Evolutionary conservation across 2,888 invertebrate species (phyloP), one percentile per base, ranked within the genome.

Genomic region (Entomobrya proxima): DNA sequence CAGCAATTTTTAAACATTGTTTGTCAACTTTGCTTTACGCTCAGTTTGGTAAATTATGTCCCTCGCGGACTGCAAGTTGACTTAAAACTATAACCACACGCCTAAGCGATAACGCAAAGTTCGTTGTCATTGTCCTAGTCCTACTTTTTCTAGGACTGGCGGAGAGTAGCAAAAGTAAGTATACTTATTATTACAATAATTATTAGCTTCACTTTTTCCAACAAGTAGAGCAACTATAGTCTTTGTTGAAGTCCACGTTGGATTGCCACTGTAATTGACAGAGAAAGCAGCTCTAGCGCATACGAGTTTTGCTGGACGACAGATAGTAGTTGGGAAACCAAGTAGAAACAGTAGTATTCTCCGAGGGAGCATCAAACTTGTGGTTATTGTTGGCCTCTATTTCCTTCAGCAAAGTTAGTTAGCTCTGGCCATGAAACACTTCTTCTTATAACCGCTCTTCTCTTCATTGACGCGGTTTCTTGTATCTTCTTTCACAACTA

Each of bases 351-450:
- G 27, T 40, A 72, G 58, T 55, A 81, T 74, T 75, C 82, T 82
- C 82, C 24, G 18, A 75, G 82, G 82, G 75, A 82, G 82, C 82
- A 82, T 75, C 82, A 82, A 82, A 64, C 82, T 82, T 82, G 64
- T 50, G 75, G 75, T 82, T 82, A 82, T 82, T 75, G 75, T 52
- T 61, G 50, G 74, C n/a, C 27, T 79, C 47, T 55, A 52, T 78
- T 58, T 72, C 67, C 50, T 50, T 79, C 35, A 21, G n/a, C 69
- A 69, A 67, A 79, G 69, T 80, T 69, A n/a, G n/a, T n/a, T n/a
- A n/a, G n/a, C n/a, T n/a, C n/a, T n/a, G n/a, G n/a, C n/a, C n/a
- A n/a, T n/a, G n/a, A n/a, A n/a, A n/a, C n/a, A n/a, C n/a, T n/a
- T n/a, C 24, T 64, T 50, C 35, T 35, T 21, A 35, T 9, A 21